phyloP scores from a whole-genome alignment of 2,888 invertebrate species.

The Acanthosepion lycidas region DNA sequence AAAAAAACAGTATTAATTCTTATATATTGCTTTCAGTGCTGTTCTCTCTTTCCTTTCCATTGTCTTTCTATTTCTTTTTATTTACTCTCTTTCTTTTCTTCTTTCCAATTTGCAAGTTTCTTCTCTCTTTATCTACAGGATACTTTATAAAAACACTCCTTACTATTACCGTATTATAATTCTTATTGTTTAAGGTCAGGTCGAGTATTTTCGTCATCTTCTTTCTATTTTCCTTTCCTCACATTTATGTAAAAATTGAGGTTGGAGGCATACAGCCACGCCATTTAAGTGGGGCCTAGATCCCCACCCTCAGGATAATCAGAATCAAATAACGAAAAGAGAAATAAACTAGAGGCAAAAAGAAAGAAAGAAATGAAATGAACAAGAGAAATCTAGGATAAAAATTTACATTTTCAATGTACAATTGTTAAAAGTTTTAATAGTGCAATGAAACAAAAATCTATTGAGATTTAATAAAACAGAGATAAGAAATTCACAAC shows the following conservation, averaged over 20 bases:
- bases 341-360: background rate
- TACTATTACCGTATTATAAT: background rate
- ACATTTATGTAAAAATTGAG: background rate
- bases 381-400: too few species aligned
- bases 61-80: background rate
- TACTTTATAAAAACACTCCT: background rate
- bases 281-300: background rate
- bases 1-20: too few species aligned
- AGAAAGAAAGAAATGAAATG: too few species aligned
- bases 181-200: background rate
- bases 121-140: background rate
- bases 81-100: background rate
- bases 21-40: background rate
- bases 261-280: background rate
- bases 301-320: background rate
- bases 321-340: background rate
- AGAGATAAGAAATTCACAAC: too few species aligned
- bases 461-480: too few species aligned
- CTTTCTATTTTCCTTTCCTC: background rate
- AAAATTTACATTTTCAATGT: too few species aligned
- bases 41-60: background rate
- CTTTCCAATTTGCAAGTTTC: background rate
- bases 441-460: too few species aligned
- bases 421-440: too few species aligned
- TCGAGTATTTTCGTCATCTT: background rate